phyloP scores from a whole-genome alignment of 2,888 invertebrate species.

The Beris chalybata region DNA sequence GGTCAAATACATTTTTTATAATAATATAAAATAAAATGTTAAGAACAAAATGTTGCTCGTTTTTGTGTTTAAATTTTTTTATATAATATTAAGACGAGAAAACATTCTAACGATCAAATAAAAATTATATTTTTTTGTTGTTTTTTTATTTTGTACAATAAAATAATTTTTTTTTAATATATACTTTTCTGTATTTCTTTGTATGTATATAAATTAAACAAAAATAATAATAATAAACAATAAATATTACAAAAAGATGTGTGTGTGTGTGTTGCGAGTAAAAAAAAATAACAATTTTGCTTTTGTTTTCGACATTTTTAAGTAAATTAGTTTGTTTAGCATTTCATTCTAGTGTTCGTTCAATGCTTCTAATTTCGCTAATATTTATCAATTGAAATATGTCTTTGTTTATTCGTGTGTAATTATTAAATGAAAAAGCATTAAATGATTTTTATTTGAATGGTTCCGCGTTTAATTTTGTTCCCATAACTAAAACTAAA shows the following conservation, averaged over 20 bases:
- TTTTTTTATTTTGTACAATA: conserved; percentile 17
- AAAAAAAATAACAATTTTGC: background rate
- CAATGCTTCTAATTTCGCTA: no score
- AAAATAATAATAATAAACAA: conserved; percentile 17
- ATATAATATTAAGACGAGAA: conserved; percentile 8
- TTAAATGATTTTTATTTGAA: background rate
- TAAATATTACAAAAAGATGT: conserved; percentile 16
- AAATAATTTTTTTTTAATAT: conserved; percentile 17
- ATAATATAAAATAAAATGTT: conserved; percentile 14
- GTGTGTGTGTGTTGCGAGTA: background rate
- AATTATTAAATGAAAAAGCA: background rate
- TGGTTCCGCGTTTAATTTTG: background rate
- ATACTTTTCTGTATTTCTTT: background rate
- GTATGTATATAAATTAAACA: conserved; percentile 18
- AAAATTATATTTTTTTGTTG: background rate
- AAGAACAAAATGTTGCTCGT: no score
- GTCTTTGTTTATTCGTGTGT: no score
- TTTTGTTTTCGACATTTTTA: background rate
- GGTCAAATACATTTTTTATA: conserved; percentile 14
- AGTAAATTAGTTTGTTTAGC: background rate
- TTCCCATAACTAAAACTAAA: no score
- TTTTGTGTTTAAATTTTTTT: conserved; percentile 1
- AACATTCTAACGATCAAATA: conserved; percentile 11
- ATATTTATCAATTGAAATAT: no score
- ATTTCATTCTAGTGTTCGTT: background rate